phyloP scores from a whole-genome alignment of 2,888 invertebrate species.

The Chaitophorus viminalis region DNA sequence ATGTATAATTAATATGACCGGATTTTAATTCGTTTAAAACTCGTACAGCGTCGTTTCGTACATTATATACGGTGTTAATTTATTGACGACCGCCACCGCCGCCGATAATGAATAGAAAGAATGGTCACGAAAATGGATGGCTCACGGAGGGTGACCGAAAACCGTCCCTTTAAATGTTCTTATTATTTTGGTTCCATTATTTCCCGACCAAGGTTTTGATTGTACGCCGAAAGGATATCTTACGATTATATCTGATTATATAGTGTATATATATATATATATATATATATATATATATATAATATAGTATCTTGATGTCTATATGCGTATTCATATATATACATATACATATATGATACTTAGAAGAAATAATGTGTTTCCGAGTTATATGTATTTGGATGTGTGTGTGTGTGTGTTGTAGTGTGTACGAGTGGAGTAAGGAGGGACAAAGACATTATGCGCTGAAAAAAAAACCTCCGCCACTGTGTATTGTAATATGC shows the following conservation, averaged over 20 bases:
- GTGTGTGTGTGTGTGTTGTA: background rate
- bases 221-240: background rate
- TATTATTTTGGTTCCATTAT: constrained; percentile 8
- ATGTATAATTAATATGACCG: background rate
- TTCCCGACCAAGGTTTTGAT: background rate
- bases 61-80: no score
- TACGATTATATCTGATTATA: background rate
- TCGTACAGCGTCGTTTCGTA: background rate
- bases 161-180: background rate
- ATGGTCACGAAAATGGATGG: background rate
- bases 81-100: background rate
- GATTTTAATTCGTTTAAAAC: background rate
- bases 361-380: background rate
- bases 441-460: constrained; percentile 13
- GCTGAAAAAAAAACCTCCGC: background rate
- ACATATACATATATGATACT: background rate
- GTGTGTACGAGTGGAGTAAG: background rate
- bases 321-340: no score
- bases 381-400: background rate
- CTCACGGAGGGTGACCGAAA: background rate
- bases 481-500: constrained; percentile 7
- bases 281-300: background rate
- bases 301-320: background rate
- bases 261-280: no score
- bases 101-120: background rate